Percentiles rank a stretch among this genome's conserved stretches.
phyloP scores from a whole-genome alignment of 2,113 vertebrate genomes.

The Prunella fulvescens region DNA sequence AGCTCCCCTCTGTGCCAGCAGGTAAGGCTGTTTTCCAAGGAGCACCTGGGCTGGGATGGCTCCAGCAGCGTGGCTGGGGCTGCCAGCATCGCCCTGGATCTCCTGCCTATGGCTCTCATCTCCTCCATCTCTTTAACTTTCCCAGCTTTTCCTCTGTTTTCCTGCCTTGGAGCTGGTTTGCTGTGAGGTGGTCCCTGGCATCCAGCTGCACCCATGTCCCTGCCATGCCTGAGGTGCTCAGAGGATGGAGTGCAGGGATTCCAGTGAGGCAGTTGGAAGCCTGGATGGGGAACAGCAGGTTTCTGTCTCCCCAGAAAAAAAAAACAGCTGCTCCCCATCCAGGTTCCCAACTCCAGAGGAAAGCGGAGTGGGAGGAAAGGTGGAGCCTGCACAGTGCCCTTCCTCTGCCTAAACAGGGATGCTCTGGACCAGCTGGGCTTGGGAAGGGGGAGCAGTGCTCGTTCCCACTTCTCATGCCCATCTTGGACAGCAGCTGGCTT shows the following conservation, averaged over 20 bases:
- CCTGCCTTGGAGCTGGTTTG: background rate
- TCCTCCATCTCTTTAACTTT: background rate
- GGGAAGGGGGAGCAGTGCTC: background rate
- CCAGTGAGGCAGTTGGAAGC: background rate
- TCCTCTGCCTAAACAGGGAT: background rate
- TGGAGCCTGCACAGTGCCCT: background rate
- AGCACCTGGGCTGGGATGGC: background rate
- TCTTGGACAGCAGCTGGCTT: background rate
- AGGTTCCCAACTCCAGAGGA: background rate
- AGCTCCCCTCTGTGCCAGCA: background rate
- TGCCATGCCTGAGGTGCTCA: background rate
- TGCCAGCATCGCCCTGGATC: background rate
- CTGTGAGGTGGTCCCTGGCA: background rate
- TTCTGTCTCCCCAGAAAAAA: background rate
- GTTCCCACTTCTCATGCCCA: background rate
- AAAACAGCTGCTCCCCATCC: background rate
- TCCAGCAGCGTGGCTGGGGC: background rate
- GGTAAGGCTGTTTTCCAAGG: constrained; percentile 22
- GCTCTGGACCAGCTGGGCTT: background rate
- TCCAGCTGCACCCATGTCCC: background rate
- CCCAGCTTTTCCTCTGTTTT: background rate
- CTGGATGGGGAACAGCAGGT: background rate
- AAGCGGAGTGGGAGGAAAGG: background rate
- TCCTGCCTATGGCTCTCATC: fast-evolving
- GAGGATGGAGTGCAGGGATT: background rate